Evolutionary conservation across 35 echinoderm and acorn worm genomes (phyloP).

Genomic region (Heliocidaris tuberculata): DNA sequence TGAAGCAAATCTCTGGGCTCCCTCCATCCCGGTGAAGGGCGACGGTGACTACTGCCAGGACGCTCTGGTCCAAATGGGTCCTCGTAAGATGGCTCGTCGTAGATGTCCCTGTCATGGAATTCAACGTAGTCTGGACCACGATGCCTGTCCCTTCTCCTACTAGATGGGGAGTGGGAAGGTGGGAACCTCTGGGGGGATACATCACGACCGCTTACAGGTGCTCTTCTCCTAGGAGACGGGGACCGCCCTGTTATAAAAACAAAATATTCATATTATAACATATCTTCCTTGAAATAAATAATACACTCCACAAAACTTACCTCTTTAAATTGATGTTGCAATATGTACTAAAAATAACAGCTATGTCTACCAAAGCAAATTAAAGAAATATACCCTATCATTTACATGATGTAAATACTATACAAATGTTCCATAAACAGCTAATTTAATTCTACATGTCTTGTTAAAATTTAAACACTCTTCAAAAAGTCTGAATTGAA

Average conservation of each 20-base stretch:
- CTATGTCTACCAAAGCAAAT: neutral
- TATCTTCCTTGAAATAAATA: neutral
- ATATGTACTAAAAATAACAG: neutral
- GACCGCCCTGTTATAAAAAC: conserved; percentile 64
- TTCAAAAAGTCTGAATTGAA: no score
- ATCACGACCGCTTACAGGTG: conserved; percentile 67
- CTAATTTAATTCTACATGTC: no score
- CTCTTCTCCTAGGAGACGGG: conserved; percentile 85
- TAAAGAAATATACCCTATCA: neutral
- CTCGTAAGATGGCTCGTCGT: conserved; percentile 53
- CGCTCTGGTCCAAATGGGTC: conserved; percentile 53
- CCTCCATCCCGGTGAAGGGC: conserved; percentile 66
- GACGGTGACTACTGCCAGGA: conserved; percentile 38
- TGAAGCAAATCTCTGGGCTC: conserved; percentile 64
- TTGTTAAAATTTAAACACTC: no score
- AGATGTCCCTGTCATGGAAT: conserved; percentile 56
- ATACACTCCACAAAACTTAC: neutral
- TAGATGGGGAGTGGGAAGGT: conserved; percentile 56
- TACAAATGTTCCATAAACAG: no score
- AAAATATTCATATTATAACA: neutral
- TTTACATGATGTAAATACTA: no score
- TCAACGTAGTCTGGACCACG: conserved; percentile 57
- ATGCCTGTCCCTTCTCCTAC: conserved; percentile 36
- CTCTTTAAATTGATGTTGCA: neutral
- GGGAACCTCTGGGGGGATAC: conserved; percentile 58